Conservation (phyloP, 2,888 invertebrate species). For the Lasioglossum figueresi region DNA sequence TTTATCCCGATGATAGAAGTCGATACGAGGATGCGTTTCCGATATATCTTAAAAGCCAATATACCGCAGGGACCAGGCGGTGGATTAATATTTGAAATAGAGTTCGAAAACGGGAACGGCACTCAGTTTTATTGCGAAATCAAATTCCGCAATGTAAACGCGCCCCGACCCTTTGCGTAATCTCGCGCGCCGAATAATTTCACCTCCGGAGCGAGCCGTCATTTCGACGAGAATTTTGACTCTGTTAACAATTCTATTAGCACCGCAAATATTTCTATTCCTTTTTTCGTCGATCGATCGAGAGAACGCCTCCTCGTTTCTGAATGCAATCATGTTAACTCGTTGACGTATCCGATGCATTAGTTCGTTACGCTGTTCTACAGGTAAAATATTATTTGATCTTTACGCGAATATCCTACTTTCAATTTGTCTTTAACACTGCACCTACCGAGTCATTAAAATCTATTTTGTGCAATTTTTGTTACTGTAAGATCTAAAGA, state of each 20-base stretch:
- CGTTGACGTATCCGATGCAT: no score
- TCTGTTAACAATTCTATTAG: neutral
- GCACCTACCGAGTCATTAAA: no score
- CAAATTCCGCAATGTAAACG: conserved; percentile 17
- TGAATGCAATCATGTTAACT: no score
- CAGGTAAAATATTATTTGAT: no score
- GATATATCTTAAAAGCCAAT: conserved; percentile 24
- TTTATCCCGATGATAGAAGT: conserved; percentile 11
- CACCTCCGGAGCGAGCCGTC: neutral
- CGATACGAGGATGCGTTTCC: neutral
- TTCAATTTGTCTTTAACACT: no score
- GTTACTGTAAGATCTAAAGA: no score
- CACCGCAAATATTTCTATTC: neutral
- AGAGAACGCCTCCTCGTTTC: no score
- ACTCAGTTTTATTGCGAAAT: conserved; percentile 28
- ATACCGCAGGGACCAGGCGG: neutral
- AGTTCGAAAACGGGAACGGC: conserved; percentile 24
- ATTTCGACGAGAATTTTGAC: neutral
- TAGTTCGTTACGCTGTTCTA: no score
- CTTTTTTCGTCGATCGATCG: no score
- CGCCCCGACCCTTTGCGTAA: neutral
- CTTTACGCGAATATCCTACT: no score
- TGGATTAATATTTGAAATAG: conserved; percentile 17
- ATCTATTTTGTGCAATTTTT: no score
- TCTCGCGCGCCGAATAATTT: conserved; percentile 14